Evolutionary conservation across 2,797 vertebrate genomes (phyloP), one percentile per base, ranked within the genome.

Genomic region (Macropus fuliginosus): DNA sequence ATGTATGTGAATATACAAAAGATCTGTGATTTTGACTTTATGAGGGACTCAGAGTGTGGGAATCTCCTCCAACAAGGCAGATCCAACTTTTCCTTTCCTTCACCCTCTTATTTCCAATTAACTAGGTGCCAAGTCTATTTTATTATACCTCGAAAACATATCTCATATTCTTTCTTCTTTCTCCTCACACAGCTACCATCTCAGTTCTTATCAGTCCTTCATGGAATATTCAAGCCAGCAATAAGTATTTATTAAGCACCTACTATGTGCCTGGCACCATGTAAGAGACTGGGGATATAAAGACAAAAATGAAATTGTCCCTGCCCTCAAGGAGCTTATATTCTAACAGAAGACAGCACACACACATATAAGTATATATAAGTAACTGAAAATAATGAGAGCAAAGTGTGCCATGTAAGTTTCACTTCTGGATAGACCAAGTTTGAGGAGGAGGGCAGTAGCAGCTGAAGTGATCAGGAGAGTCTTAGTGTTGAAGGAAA

Each of bases 311-410:
- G 18, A 74, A 74, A 74, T 74, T 74, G n/a, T 74, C 66, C n/a
- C 66, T 74, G 16, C n/a, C 31, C 59, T 34, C 29, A 62, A 62
- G 31, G 59, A 62, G 31, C 34, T 62, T 62, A 34, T 13, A 62
- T 34, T 59, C 57, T 62, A 62, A 62, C 59, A 62, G 59, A 27
- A 62, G 59, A 34, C 11, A 34, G 31, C 5, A 24, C 5, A 56
- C 4, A 21, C 18, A 18, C 21, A 56, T 4, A 5, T 4, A 56
- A 1, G 56, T n/a, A 40, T n/a, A 27, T 40, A 52, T 8, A 89
- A 50, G n/a, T 91, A 94, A 89, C 29, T 3, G 16, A 89, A 96
- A 94, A 94, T 74, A 93, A 50, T 55, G 81, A 13, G 40, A 28
- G 31, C 11, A 1, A 87, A 55, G 62, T 31, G 62, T 13, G 21